These are phyloP conservation scores for Solea senegalensis DNA, from an alignment of 2,113 vertebrate genomes.

Conservation along the genomic window DNA sequence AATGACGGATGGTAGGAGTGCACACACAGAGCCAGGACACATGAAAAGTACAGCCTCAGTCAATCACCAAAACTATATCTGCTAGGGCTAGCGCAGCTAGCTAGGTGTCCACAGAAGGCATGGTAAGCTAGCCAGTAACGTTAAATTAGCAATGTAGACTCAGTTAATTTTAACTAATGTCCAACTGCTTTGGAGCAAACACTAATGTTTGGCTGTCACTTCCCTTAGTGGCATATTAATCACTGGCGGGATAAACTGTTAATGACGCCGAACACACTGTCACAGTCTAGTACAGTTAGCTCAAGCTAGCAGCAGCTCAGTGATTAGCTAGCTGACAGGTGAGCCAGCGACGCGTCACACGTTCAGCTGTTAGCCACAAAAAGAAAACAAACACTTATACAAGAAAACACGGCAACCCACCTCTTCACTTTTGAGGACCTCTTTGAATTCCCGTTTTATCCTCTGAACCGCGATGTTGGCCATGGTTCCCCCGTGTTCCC, in stretches of 20 bases:
- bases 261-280: conserved; percentile 1
- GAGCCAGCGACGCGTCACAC: conserved; percentile 53
- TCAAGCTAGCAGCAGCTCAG: conserved; percentile 45
- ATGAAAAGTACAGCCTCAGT: background rate
- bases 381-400: background rate
- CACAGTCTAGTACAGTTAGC: conserved; percentile 35
- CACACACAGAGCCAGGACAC: background rate
- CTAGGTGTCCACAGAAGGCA: conserved; percentile 20
- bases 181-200: background rate
- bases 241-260: background rate
- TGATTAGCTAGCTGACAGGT: conserved; percentile 58
- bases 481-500: conserved; percentile 84
- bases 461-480: conserved; percentile 98
- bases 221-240: background rate
- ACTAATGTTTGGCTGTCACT: background rate
- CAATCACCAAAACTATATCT: conserved; percentile 14
- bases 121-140: conserved; percentile 2
- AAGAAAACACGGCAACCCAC: conserved; percentile 75
- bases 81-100: conserved; percentile 51
- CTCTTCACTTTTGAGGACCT: conserved; percentile 99
- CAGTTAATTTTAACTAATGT: background rate
- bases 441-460: conserved; percentile 99
- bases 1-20: background rate
- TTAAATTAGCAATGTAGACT: conserved; percentile 1
- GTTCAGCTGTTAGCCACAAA: conserved; percentile 5